A percentile compares a stretch with the other conserved stretches of the same genome.
These are phyloP conservation scores for Alligator sinensis DNA, from an alignment of 2,113 vertebrate species.

Conservation along the genomic window DNA sequence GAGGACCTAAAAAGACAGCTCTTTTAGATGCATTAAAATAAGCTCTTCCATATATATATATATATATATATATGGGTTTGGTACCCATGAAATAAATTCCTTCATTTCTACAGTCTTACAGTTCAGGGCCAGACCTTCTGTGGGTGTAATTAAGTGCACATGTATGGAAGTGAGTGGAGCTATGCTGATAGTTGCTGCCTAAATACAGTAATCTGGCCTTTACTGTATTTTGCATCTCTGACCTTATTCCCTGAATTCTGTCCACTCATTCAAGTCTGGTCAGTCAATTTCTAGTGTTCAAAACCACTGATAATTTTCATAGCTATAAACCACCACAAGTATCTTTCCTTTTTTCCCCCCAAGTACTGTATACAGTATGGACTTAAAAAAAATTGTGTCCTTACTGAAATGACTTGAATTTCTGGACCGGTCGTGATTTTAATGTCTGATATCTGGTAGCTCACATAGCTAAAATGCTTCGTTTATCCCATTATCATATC, in stretches of 20 bases:
- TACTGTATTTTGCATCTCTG: slow-evolving; percentile 13
- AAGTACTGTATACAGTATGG: not conserved
- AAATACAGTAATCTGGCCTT: not conserved
- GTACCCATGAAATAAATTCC: slow-evolving; percentile 50
- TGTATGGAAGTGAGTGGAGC: not conserved
- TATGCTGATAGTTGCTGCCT: not conserved
- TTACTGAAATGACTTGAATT: not conserved
- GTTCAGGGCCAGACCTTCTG: not conserved
- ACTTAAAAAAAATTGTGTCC: not conserved
- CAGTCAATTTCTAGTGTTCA: not conserved
- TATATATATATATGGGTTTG: not conserved
- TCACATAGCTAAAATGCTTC: not conserved
- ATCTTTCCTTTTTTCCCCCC: not conserved
- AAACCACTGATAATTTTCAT: not conserved
- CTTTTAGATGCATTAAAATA: not conserved
- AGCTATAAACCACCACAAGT: slow-evolving; percentile 23
- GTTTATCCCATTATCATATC: not conserved
- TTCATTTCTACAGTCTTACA: slow-evolving; percentile 48
- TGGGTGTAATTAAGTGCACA: slow-evolving; percentile 20
- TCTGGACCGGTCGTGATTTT: not conserved
- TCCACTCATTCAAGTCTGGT: not conserved
- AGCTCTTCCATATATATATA: not conserved
- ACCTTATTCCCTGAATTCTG: slow-evolving; percentile 25
- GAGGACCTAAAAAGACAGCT: not conserved
- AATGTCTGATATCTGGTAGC: fast-evolving